phyloP scores from a whole-genome alignment of 2,113 vertebrate genomes.

The Thinocorus orbignyianus region DNA sequence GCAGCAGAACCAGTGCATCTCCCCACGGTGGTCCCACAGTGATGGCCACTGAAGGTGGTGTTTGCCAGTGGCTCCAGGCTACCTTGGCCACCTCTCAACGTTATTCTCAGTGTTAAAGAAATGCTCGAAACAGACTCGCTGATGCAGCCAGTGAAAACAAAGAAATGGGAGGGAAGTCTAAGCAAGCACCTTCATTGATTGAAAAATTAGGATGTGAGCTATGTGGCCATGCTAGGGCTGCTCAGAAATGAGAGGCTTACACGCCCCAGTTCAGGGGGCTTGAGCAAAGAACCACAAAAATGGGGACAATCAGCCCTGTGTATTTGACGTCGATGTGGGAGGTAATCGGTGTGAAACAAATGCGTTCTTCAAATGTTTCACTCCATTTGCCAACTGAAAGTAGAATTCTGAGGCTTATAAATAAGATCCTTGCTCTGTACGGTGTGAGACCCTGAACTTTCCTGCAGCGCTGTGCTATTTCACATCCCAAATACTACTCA shows the following conservation, averaged over 20 bases:
- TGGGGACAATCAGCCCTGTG: fast-evolving
- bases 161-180: background rate
- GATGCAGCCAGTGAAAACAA: background rate
- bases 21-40: fast-evolving
- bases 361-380: fast-evolving
- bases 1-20: fast-evolving
- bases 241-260: background rate
- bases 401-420: background rate
- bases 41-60: fast-evolving
- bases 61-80: background rate
- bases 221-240: fast-evolving
- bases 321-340: fast-evolving
- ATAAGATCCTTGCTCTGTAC: background rate
- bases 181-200: fast-evolving
- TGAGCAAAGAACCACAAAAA: background rate
- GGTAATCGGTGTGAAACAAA: background rate
- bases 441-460: background rate
- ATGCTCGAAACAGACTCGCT: background rate
- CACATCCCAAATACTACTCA: background rate
- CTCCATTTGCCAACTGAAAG: fast-evolving
- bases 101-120: background rate
- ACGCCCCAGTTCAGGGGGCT: background rate
- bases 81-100: background rate
- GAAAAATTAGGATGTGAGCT: background rate
- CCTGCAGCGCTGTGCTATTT: background rate